These are phyloP conservation scores for Chymomyza fuscimana DNA, from an alignment of 2,888 invertebrate species.

Conservation along the genomic window DNA sequence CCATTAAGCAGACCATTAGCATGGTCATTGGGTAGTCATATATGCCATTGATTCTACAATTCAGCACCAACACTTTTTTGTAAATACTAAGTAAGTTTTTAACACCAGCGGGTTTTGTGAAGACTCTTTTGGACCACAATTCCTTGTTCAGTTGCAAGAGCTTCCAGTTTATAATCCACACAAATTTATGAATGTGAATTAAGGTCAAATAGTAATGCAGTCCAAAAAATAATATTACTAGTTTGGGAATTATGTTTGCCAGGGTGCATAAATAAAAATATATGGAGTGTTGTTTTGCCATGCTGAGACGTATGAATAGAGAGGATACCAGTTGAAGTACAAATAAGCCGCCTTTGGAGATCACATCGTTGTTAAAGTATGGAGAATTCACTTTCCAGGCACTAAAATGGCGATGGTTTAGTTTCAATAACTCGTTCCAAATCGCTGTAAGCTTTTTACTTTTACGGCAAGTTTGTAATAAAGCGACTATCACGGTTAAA, in stretches of 20 bases:
- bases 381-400: neutral
- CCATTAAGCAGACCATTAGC: slow-evolving; percentile 22
- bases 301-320: neutral
- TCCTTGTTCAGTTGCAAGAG: slow-evolving; percentile 16
- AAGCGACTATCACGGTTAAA: neutral
- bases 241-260: neutral
- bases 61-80: slow-evolving; percentile 31
- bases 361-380: slow-evolving; percentile 25
- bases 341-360: slow-evolving; percentile 21
- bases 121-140: neutral
- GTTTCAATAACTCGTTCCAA: neutral
- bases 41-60: slow-evolving; percentile 13
- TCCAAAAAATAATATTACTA: slow-evolving; percentile 20
- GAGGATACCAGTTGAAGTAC: slow-evolving; percentile 26
- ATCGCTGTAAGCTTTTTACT: neutral
- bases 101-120: neutral
- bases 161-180: slow-evolving; percentile 46
- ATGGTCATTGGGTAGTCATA: slow-evolving; percentile 38
- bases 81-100: slow-evolving; percentile 11
- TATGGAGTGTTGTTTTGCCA: neutral
- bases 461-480: neutral
- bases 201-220: slow-evolving; percentile 41
- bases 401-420: neutral
- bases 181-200: slow-evolving; percentile 33
- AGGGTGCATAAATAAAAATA: neutral